Evolutionary conservation across 2,888 invertebrate species (phyloP).

Genomic region (Acronicta alni): DNA sequence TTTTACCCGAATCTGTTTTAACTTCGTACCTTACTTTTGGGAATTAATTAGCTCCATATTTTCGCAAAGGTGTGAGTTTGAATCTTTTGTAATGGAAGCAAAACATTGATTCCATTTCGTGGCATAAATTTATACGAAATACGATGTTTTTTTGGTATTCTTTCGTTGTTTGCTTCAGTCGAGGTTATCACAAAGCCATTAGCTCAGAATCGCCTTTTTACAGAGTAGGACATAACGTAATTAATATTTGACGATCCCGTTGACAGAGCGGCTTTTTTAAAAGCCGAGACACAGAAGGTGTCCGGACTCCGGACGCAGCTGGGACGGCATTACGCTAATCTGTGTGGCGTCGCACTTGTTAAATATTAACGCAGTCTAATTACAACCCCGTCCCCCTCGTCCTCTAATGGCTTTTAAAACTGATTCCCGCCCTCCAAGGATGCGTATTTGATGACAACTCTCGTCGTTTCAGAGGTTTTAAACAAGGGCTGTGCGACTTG

Average conservation of each 20-base stretch:
- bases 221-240: conserved; percentile 69
- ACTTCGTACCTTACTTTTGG: conserved; percentile 63
- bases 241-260: conserved; percentile 83
- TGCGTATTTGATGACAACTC: conserved; percentile 89
- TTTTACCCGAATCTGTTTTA: conserved; percentile 68
- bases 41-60: conserved; percentile 64
- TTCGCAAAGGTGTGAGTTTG: conserved; percentile 43
- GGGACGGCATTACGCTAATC: conserved; percentile 81
- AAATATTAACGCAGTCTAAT: conserved; percentile 89
- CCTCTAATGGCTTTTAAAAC: conserved; percentile 89
- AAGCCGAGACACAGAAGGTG: conserved; percentile 77
- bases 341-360: conserved; percentile 85
- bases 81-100: conserved; percentile 65
- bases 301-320: conserved; percentile 80
- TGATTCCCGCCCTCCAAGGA: conserved; percentile 87
- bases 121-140: conserved; percentile 15
- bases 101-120: conserved; percentile 55
- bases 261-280: conserved; percentile 84
- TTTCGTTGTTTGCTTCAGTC: conserved; percentile 11
- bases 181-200: conserved; percentile 75
- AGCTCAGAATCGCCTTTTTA: conserved; percentile 70
- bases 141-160: conserved; percentile 16
- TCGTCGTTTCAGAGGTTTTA: conserved; percentile 72
- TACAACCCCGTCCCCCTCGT: conserved; percentile 75
- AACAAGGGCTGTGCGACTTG: conserved; percentile 59